Conservation (phyloP, 2,797 vertebrate species). For the Dermochelys coriacea region DNA sequence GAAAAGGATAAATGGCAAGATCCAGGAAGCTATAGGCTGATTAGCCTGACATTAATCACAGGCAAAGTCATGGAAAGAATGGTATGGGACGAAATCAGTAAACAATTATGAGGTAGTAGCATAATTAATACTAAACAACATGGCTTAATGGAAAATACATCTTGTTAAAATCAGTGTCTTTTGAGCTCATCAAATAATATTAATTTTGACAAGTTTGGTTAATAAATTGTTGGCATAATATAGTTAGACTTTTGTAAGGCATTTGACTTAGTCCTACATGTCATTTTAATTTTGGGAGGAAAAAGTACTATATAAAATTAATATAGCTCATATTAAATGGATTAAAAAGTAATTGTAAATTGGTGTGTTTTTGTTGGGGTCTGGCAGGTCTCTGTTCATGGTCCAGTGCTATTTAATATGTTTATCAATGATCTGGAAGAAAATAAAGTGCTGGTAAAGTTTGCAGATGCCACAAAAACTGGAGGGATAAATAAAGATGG, state of each 20-base stretch:
- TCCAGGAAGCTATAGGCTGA: not conserved
- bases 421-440: not conserved
- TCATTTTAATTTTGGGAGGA: not conserved
- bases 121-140: not conserved
- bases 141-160: not conserved
- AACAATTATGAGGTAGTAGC: not conserved
- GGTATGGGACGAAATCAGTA: not conserved
- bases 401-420: not conserved
- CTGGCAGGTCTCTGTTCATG: not conserved
- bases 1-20: not conserved
- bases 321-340: not conserved
- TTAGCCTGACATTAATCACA: not conserved
- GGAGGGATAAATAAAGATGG: not conserved
- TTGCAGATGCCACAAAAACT: not conserved
- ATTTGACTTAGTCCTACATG: not conserved
- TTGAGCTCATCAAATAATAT: not conserved
- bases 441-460: not conserved
- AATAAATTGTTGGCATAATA: not conserved
- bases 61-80: not conserved
- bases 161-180: not conserved
- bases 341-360: not conserved
- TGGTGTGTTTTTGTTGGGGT: not conserved
- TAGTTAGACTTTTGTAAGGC: not conserved
- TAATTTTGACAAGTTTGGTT: not conserved
- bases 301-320: not conserved